Evolutionary conservation across 2,888 invertebrate genomes (phyloP).

Genomic region (Lumbricus terrestris): DNA sequence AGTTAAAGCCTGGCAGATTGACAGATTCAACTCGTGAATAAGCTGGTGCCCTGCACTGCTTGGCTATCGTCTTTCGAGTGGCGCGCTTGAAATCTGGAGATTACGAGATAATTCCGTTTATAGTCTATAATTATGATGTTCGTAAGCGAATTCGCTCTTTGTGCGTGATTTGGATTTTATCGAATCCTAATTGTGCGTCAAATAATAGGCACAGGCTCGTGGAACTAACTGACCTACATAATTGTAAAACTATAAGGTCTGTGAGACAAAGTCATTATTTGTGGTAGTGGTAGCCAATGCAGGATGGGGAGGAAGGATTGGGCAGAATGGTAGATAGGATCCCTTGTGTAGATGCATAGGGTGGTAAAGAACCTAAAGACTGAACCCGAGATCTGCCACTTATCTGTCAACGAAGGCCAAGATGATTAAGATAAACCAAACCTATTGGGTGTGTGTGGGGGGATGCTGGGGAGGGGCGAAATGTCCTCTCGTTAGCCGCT

Average conservation of each 20-base stretch:
- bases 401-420: not conserved
- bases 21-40: too few species aligned
- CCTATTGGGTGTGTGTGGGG: not conserved
- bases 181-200: not conserved
- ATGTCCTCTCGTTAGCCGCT: not conserved
- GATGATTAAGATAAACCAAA: conserved; percentile 3
- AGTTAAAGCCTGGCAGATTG: too few species aligned
- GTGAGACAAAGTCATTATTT: not conserved
- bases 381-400: not conserved
- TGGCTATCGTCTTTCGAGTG: too few species aligned
- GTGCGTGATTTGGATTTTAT: not conserved
- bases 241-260: not conserved
- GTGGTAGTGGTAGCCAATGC: not conserved
- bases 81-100: too few species aligned
- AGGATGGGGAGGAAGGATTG: not conserved
- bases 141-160: not conserved
- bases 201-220: too few species aligned
- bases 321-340: too few species aligned
- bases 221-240: not conserved
- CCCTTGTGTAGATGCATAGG: too few species aligned
- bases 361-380: too few species aligned
- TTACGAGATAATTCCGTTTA: too few species aligned
- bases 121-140: too few species aligned
- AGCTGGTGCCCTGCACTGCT: too few species aligned
- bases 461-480: not conserved